Conservation (phyloP, 2,888 invertebrate genomes). For the Cephonodes hylas region DNA sequence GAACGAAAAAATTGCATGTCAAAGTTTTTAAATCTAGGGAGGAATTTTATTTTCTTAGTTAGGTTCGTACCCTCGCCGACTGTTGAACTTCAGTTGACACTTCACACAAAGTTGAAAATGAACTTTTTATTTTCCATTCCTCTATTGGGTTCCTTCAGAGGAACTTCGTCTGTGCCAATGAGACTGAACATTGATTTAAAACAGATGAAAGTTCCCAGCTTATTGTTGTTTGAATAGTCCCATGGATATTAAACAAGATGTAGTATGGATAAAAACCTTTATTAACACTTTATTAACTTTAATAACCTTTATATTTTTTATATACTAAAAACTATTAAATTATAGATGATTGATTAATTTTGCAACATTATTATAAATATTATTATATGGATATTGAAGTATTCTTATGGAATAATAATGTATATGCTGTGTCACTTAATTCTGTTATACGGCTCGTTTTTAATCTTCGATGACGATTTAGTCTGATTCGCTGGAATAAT, state of each 20-base stretch:
- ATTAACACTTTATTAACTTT: no score
- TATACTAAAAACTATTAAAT: no score
- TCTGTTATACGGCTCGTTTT: no score
- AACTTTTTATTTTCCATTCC: conserved; percentile 57
- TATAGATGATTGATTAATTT: no score
- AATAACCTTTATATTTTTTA: no score
- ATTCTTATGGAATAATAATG: no score
- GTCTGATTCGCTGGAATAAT: no score
- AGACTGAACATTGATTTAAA: conserved; percentile 57
- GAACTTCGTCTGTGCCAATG: conserved; percentile 48
- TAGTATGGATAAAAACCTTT: no score
- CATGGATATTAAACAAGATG: conserved; percentile 17
- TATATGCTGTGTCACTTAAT: no score
- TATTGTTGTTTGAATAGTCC: conserved; percentile 30
- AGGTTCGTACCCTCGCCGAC: conserved; percentile 31
- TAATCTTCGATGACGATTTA: no score
- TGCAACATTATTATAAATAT: no score
- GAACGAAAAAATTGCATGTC: conserved; percentile 8
- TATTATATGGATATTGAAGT: no score
- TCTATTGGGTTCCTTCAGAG: conserved; percentile 52
- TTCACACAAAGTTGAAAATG: conserved; percentile 47
- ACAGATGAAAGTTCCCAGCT: conserved; percentile 37
- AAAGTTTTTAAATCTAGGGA: conserved; percentile 9
- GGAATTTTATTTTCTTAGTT: conserved; percentile 20
- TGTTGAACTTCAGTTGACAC: conserved; percentile 61